phyloP scores from a whole-genome alignment of 2,113 vertebrate species.

The Pseudorasbora parva region DNA sequence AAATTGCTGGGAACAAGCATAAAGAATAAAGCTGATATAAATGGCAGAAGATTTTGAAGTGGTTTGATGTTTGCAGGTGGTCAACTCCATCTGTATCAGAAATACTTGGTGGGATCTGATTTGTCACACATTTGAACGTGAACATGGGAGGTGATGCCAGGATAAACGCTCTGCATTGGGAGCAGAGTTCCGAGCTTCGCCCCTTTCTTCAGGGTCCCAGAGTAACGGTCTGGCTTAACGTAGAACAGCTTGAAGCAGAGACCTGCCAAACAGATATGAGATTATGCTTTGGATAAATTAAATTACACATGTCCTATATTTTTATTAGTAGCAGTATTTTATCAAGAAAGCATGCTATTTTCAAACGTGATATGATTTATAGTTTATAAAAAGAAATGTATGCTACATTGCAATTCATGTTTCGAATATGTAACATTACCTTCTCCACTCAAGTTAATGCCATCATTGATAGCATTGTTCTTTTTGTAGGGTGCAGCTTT shows the following conservation, averaged over 20 bases:
- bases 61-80: background rate
- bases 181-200: conserved; percentile 75
- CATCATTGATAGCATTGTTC: conserved; percentile 75
- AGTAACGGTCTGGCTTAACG: conserved; percentile 74
- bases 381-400: no score
- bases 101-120: conserved; percentile 73
- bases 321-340: no score
- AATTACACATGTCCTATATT: no score
- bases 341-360: no score
- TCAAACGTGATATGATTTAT: no score
- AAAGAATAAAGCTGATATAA: background rate
- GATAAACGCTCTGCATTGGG: conserved; percentile 80
- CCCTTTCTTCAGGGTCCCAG: conserved; percentile 73
- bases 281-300: background rate
- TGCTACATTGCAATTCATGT: no score
- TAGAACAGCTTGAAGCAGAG: conserved; percentile 80
- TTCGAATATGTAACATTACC: conserved; percentile 63
- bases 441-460: conserved; percentile 68
- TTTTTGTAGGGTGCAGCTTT: conserved; percentile 67
- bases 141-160: conserved; percentile 77
- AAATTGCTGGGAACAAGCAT: background rate
- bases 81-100: conserved; percentile 55
- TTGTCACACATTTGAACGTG: conserved; percentile 81
- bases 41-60: background rate
- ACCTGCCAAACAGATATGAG: conserved; percentile 52